A percentile compares a stretch with the other conserved stretches of the same genome.
Conservation (phyloP, 2,888 invertebrate species). For the Schizaphis graminum region DNA sequence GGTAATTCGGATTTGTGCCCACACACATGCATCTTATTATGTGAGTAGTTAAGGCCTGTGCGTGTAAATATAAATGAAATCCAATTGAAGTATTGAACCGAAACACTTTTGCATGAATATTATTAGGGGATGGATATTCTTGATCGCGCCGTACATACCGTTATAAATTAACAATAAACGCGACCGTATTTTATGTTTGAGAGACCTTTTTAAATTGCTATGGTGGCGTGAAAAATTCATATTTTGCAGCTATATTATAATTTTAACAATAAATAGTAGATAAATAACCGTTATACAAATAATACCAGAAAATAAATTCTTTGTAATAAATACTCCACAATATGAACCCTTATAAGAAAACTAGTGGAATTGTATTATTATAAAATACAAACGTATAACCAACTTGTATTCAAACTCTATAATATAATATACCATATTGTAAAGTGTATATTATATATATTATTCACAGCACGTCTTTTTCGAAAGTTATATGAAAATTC, state of each 20-base stretch:
- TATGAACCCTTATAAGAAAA: background rate
- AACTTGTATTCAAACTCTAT: background rate
- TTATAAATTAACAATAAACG: background rate
- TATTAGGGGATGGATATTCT: background rate
- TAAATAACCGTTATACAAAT: slow-evolving; percentile 1
- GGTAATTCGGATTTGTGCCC: slow-evolving; percentile 29
- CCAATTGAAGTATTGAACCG: background rate
- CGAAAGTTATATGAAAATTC: background rate
- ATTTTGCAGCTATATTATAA: background rate
- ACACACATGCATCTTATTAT: background rate
- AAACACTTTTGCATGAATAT: background rate
- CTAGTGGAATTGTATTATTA: background rate
- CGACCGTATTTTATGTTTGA: background rate
- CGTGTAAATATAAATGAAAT: background rate
- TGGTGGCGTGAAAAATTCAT: background rate
- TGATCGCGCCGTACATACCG: background rate
- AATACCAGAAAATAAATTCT: background rate
- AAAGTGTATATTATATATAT: background rate
- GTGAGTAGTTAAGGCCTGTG: background rate
- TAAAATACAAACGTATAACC: background rate
- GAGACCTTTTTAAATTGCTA: background rate
- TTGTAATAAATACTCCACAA: background rate
- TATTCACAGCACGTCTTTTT: background rate
- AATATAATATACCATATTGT: background rate
- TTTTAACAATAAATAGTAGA: background rate